Evolutionary conservation across 2,113 vertebrate genomes (phyloP), one percentile per base, ranked within the genome.

Genomic region (Pedionomus torquatus): DNA sequence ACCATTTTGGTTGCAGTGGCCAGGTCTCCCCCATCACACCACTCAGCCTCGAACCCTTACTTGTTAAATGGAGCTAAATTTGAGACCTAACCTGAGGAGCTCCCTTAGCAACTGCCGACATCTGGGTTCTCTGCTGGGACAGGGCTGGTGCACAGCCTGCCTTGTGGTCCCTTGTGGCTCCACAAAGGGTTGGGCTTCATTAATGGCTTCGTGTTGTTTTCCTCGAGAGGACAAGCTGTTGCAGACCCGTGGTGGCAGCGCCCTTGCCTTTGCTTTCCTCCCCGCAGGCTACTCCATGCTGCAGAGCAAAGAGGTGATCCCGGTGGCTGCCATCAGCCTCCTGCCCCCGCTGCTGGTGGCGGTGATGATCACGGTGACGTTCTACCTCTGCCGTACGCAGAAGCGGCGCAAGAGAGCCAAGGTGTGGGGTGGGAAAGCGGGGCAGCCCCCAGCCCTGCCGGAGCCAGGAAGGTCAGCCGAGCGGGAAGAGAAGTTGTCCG

Each of bases 291-390:
- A 98, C 94, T 98, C 98, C 61, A 98, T 98, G 97, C 97, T 99
- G 69, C 98, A 98, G 83, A 98, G 98, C 96, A 98, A 98, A 82
- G 99, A 99, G 41, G 98, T 99, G 80, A 98, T 99, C 92, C 98
- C 98, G 0, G 99, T 99, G 91, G 99, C 99, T 6, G 98, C 98
- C 71, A 98, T 99, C 87, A 99, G 99, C 89, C 95, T 99, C 81
- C 98, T 99, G 48, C 99, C 98, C 31, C 98, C 98, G 1, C 85
- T 99, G 57, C 97, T 99, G 16, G 98, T 99, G 26, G 98, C 98
- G 5, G 92, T 98, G 46, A 97, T 98, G 57, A 97, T 98, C 83
- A 98, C 98, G 0, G 96, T 97, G 46, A 97, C 92, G 58, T 99
- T 99, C 91, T 99, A 99, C 96, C 97, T 99, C 69, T 99, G 99